Percentiles rank a stretch among this genome's conserved stretches.
Evolutionary conservation across 2,888 invertebrate genomes (phyloP).

Genomic region (Harpalus rubripes): DNA sequence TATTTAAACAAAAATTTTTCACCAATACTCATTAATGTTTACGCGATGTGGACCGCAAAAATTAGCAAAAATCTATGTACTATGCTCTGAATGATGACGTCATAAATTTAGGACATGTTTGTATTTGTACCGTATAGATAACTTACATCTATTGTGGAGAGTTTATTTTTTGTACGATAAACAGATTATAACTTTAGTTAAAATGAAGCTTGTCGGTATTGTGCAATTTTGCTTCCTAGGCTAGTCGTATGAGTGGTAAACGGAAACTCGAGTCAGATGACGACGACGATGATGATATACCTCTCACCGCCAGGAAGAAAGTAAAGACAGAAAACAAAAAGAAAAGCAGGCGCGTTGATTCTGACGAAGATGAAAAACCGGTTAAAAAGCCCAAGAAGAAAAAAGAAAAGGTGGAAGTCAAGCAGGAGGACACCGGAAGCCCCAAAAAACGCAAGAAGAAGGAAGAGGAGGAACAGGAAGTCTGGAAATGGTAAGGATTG

Average conservation of each 20-base stretch:
- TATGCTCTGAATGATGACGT: no score
- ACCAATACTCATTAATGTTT: no score
- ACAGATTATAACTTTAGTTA: no score
- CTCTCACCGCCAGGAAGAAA: constrained; percentile 84
- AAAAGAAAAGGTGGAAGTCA: constrained; percentile 72
- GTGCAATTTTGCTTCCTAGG: constrained; percentile 69
- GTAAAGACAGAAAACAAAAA: constrained; percentile 81
- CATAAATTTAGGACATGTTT: no score
- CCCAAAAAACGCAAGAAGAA: constrained; percentile 86
- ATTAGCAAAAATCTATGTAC: no score
- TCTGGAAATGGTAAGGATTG: constrained; percentile 91
- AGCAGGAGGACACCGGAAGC: constrained; percentile 74
- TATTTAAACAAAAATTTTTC: no score
- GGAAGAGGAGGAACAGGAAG: constrained; percentile 89
- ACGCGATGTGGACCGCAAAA: no score
- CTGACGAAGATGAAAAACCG: constrained; percentile 81
- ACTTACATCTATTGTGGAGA: no score
- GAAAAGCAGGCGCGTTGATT: constrained; percentile 80
- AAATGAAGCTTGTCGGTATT: constrained; percentile 4
- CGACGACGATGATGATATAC: constrained; percentile 83
- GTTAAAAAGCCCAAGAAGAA: constrained; percentile 82
- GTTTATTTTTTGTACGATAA: constrained; percentile 4
- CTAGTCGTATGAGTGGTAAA: constrained; percentile 74
- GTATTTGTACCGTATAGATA: no score
- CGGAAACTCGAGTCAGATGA: constrained; percentile 81